Percentiles rank a stretch among this genome's conserved stretches.
These are phyloP conservation scores for Microchirus variegatus DNA, from an alignment of 2,797 vertebrate species.

Conservation along the genomic window DNA sequence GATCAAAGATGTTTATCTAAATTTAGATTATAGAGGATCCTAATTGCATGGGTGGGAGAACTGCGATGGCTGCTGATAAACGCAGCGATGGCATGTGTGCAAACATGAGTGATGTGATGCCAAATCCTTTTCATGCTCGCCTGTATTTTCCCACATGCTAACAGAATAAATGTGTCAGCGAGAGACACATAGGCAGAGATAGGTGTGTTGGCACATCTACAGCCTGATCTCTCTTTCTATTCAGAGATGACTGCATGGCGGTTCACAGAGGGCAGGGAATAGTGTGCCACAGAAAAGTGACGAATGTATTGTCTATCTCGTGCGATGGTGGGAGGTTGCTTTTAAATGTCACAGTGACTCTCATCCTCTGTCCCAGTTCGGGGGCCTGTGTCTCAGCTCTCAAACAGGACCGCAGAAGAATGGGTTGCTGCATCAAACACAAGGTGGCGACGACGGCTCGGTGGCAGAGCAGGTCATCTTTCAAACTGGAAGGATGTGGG, in stretches of 20 bases:
- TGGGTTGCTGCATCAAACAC: constrained; percentile 10
- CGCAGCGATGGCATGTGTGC: not conserved
- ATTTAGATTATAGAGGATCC: constrained; percentile 22
- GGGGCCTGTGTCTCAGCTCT: constrained; percentile 12
- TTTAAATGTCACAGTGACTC: constrained; percentile 64
- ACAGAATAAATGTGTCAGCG: constrained; percentile 12
- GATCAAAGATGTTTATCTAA: constrained; percentile 35
- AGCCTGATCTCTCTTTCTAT: constrained; percentile 29
- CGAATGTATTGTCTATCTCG: constrained; percentile 47
- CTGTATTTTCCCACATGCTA: constrained; percentile 8
- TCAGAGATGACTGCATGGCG: constrained; percentile 21
- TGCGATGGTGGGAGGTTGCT: constrained; percentile 36
- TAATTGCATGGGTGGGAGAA: constrained; percentile 9
- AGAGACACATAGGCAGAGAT: constrained; percentile 16
- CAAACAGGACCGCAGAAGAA: constrained; percentile 19
- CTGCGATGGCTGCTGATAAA: constrained; percentile 16
- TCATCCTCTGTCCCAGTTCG: constrained; percentile 47
- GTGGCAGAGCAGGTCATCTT: no score
- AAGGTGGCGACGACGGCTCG: no score
- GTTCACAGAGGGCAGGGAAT: constrained; percentile 24
- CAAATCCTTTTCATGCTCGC: constrained; percentile 4
- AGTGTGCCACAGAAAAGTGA: constrained; percentile 22
- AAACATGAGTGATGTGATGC: constrained; percentile 37
- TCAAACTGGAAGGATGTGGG: no score
- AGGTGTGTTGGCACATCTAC: constrained; percentile 18